Evolutionary conservation across 2,113 vertebrate genomes (phyloP), one percentile per base, ranked within the genome.

Genomic region (Cairina moschata): DNA sequence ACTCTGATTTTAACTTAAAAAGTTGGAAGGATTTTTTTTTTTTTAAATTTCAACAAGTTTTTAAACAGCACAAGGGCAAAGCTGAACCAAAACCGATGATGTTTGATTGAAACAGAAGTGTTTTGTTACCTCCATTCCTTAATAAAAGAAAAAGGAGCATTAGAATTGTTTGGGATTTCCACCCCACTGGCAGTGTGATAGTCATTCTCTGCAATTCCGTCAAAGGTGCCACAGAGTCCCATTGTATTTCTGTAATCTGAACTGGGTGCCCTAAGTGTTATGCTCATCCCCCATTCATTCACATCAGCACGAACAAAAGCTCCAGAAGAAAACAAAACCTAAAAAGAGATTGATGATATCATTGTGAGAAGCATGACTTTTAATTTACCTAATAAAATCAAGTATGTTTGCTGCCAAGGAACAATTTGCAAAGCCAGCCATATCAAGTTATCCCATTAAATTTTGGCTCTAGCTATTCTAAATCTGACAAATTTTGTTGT

Each of bases 181-280:
- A 59, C 40, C 14, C 98, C 98, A 28, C 96, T 98, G 15, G 95
- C 95, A 83, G 98, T 97, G 91, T 98, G 99, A 90, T 98, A 98
- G 95, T 99, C 99, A 69, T 99, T 99, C 88, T 98, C 97, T 23
- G 97, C 65, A 62, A 87, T 97, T 92, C 98, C 98, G 23, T 99
- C 98, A 82, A 98, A 99, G 20, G 98, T 99, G 76, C 99, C 99
- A 88, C 99, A 99, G 71, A 99, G 98, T 55, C 99, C 99, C 86
- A 98, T 6, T 7, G 98, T 99, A 76, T 98, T 98, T 48, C 91
- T 91, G 86, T 98, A 97, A 95, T 99, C 99, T 5, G 98, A 96
- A 85, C 98, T 88, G 34, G 99, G 98, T 8, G 98, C 98, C 92
- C 98, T 98, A 60, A 99, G 91, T 0, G 98, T 99, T 93, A 99